Base-by-base conservation (phyloP, 2,797 vertebrate species). In the Xyrichtys novacula region DNA sequence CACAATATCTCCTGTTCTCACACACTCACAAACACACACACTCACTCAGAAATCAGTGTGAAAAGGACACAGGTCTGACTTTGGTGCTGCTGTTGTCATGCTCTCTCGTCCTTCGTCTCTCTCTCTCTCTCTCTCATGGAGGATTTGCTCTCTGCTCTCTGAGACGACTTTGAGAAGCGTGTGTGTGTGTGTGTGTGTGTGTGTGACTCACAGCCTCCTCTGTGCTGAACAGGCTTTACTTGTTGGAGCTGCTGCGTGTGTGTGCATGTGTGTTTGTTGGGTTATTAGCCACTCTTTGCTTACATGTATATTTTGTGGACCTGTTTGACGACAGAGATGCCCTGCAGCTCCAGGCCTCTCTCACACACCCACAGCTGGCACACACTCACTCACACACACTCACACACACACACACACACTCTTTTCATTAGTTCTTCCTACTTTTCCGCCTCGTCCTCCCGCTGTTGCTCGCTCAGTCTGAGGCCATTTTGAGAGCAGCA, bases 221-320 rank as follows among this genome's bases (percentile, higher is more conserved):
- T 70, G 70, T 38, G 77, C 71, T 54, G 65, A 93, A 94, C 93
- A 89, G 91, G 92, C 84, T 94, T 75, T 67, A 88, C 92, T 92
- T 83, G 92, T 93, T 89, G 73, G 65, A 11, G 66, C 28, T 56
- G 76, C 68, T 61, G 43, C 52, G n/a, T 12, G 49, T 54, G 58
- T 44, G 55, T 48, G 19, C 49, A 7, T 48, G 38, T 64, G 10
- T 55, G 39, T 54, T 19, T 54, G 31, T 7, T 32, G 68, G 42
- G 39, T 58, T 64, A 47, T 71, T 65, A 38, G 15, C 6, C 47
- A 23, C 46, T 72, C 20, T 79, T 67, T 74, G 17, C 5, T 0
- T 19, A 52, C 58, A 44, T 77, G 34, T 74, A 60, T 49, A 60
- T 78, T 66, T 63, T 61, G 50, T 50, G 50, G 47, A 77, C 77